These are phyloP conservation scores for Brachyhypopomus occidentalis DNA, from an alignment of 2,113 vertebrate genomes.

Conservation along the genomic window DNA sequence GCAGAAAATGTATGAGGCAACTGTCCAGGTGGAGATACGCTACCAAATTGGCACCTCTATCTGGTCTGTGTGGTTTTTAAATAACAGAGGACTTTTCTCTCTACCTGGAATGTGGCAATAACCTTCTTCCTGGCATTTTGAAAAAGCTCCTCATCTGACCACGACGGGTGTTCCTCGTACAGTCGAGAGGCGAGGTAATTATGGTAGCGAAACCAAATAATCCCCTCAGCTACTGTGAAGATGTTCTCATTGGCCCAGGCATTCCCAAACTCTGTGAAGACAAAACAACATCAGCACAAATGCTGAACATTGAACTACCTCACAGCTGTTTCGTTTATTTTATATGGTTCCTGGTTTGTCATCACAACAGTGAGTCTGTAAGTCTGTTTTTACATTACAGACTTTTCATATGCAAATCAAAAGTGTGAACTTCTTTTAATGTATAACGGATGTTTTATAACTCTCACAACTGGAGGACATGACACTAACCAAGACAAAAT, in stretches of 20 bases:
- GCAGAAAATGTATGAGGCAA: slow-evolving; percentile 44
- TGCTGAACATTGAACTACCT: background rate
- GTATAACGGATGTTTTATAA: background rate
- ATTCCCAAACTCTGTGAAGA: slow-evolving; percentile 83
- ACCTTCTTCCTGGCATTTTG: slow-evolving; percentile 86
- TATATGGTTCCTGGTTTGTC: background rate
- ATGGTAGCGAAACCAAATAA: slow-evolving; percentile 94
- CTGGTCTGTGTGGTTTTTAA: slow-evolving; percentile 40
- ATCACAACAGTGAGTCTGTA: too few relatives aligned
- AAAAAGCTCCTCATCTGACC: slow-evolving; percentile 90
- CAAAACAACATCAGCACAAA: slow-evolving; percentile 8
- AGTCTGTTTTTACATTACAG: background rate
- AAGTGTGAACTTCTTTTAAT: background rate
- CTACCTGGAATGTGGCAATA: slow-evolving; percentile 90
- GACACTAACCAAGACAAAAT: background rate
- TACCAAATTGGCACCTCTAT: slow-evolving; percentile 56
- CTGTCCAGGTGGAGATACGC: slow-evolving; percentile 17
- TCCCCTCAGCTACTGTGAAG: slow-evolving; percentile 85
- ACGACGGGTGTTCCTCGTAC: slow-evolving; percentile 69
- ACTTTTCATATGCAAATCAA: background rate
- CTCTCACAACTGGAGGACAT: background rate
- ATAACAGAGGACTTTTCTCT: slow-evolving; percentile 67
- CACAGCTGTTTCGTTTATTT: slow-evolving; percentile 8
- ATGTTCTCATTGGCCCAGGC: slow-evolving; percentile 88
- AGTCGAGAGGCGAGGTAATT: slow-evolving; percentile 79